Evolutionary conservation across 2,888 invertebrate species (phyloP), one percentile per base, ranked within the genome.

Genomic region (Drosophila neoperkinsi): DNA sequence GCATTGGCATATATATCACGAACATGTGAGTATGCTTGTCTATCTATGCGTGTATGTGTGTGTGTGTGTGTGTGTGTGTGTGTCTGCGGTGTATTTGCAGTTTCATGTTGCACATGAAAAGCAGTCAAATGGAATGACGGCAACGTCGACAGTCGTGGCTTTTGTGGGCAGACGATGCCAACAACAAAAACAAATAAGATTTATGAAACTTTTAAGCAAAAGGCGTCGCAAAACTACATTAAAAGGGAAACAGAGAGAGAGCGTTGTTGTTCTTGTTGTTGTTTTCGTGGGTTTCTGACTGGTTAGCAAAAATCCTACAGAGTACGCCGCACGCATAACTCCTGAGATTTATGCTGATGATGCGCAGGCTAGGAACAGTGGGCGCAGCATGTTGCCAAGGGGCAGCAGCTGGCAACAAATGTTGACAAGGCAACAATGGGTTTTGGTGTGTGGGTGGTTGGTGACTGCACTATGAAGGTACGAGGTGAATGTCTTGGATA

Each of bases 151-250:
- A 36, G 59, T 46, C 61, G 62, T 76, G 63, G 71, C 60, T 63
- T 82, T 79, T 71, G 90, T 87, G 82, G 90, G 90, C 79, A 83
- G 82, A 80, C 89, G 83, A 79, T 75, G 80, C 74, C 80, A 79
- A 77, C 79, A 79, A 41, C 38, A 56, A 57, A 79, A 82, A 82
- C 74, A 82, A 81, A 86, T 74, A 82, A 91, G 90, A 90, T 90
- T 91, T 90, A 90, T 91, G 91, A 84, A 90, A 81, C 87, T 90
- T 90, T 90, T 86, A 85, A 78, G 88, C 87, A 77, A 88, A 87
- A 90, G 90, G 77, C 87, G 81, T 81, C 87, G 57, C 52, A 70
- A 46, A 57, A 64, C 36, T 65, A 77, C 68, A 61, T 55, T 50
- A 64, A 64, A 71, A 58, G 59, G 72, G 67, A 62, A 55, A 60